Evolutionary conservation across 2,888 invertebrate species (phyloP), one percentile per base, ranked within the genome.

Genomic region (Luperina testacea): DNA sequence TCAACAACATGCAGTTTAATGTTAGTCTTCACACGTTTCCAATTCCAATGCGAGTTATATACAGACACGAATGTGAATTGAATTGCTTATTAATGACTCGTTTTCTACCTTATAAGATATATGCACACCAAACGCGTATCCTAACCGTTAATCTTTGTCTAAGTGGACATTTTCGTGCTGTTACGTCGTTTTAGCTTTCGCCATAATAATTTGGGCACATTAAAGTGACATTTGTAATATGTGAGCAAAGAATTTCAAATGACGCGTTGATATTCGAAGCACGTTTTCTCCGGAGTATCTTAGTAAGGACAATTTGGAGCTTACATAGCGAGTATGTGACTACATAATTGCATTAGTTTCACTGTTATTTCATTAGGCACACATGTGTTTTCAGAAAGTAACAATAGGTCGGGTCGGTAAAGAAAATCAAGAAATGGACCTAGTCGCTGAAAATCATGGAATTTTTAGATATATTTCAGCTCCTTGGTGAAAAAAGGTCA

Each of bases 251-350:
- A 68, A 75, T 75, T 69, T 45, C 24, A 20, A 75, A 67, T 42
- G 32, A 15, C n/a, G 3, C 24, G 1, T 77, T 82, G 9, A 11
- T 42, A 74, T 42, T 53, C 48, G 32, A 42, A 57, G 72, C 85
- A 88, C 80, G 78, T 76, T 76, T 68, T 42, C 48, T 68, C 6
- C 8, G 13, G 8, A 75, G 64, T 67, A 57, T n/a, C 57, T 57
- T 75, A 87, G 77, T 78, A 77, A n/a, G 72, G 45, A 51, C 61
- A 76, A 78, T 80, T 86, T 85, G 42, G 64, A 53, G 32, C 5
- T 24, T 42, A 68, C 27, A 42, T 61, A 78, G 71, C n/a, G 59
- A 61, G n/a, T n/a, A 13, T 77, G 77, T 71, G 11, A 45, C 48
- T 68, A 48, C 48, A 15, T 15, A 38, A 51, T 75, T 73, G 67